Conservation (phyloP, 2,113 vertebrate genomes). For the Mus musculus region GRCm39 chr11:21601501-21602000, state of each 20-base stretch:
- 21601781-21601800: conserved; percentile 56
- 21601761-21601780: conserved; percentile 53
- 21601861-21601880: conserved; percentile 44
- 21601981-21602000: conserved; percentile 55
- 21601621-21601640: neutral
- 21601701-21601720: conserved; percentile 59
- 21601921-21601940: conserved; percentile 66
- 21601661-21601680: conserved; percentile 7
- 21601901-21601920: conserved; percentile 55
- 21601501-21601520: conserved; percentile 31
- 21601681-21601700: conserved; percentile 31
- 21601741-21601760: conserved; percentile 56
- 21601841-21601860: conserved; percentile 58
- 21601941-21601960: conserved; percentile 54
- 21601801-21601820: conserved; percentile 11
- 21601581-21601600: neutral
- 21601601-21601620: conserved; percentile 16
- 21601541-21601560: conserved; percentile 6
- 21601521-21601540: neutral
- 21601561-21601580: neutral
- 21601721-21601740: conserved; percentile 57
- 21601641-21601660: conserved; percentile 34
- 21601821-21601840: conserved; percentile 54
- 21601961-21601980: conserved; percentile 40
- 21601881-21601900: conserved; percentile 52